Evolutionary conservation across 2,113 vertebrate genomes (phyloP), one percentile per base, ranked within the genome.

Genomic region (Prionailurus bengalensis): DNA sequence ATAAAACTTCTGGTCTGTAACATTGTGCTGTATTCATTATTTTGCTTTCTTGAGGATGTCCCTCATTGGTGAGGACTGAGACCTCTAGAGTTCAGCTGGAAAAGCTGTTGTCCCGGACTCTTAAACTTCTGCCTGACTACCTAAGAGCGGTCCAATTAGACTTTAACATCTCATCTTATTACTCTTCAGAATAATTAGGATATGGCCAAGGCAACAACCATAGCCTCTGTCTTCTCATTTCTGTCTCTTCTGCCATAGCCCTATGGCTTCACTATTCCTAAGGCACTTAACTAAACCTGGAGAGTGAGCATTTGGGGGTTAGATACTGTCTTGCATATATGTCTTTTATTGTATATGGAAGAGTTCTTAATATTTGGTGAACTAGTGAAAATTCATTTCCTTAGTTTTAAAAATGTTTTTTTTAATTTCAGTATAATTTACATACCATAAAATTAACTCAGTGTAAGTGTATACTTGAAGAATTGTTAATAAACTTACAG

Each of bases 61-160:
- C 19, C 63, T 90, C 81, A 53, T 12, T 70, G 51, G 33, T 70
- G 39, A 63, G 66, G 73, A 55, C 51, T 61, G 80, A 93, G 53
- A 51, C 45, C 53, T 79, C 21, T 51, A 5, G 29, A 42, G 45
- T 84, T 92, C 76, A 94, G 5, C 78, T 89, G 88, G 53, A 79
- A 93, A 89, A 87, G 74, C 80, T 29, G 3, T 93, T 76, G 65
- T 81, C 58, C 48, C 87, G 80, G 45, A 25, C 31, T 86, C 66
- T 88, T 91, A 27, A 94, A 71, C n/a, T 93, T 51, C 48, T 66
- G 12, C 55, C 45, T 92, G n/a, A 70, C n/a, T 83, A 63, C n/a
- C 23, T 36, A 55, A 73, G 71, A 74, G 14, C 29, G 23, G 31
- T 33, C 33, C 53, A 74, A 82, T n/a, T 51, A 13, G 66, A 76